Conservation (phyloP, 2,113 vertebrate genomes). For the Vidua chalybeata region DNA sequence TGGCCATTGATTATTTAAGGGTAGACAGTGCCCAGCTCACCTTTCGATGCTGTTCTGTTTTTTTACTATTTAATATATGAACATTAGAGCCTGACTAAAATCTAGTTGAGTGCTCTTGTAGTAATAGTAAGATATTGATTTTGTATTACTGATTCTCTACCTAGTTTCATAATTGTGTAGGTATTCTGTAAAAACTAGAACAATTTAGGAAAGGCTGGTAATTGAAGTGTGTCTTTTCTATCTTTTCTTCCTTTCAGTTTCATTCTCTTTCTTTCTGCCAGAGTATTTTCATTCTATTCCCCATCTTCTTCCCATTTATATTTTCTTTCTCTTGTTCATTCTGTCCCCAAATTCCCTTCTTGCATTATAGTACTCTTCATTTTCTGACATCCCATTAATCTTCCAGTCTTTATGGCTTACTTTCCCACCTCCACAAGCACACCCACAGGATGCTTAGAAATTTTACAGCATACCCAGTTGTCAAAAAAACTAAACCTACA, state of each 20-base stretch:
- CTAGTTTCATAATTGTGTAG: background rate
- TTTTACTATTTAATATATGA: background rate
- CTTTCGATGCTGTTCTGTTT: background rate
- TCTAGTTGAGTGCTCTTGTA: background rate
- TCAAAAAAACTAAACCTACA: conserved; percentile 48
- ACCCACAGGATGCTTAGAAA: conserved; percentile 56
- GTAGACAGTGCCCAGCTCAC: background rate
- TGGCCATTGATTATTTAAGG: background rate
- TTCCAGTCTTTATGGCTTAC: conserved; percentile 48
- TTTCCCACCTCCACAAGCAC: conserved; percentile 55
- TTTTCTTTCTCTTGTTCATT: conserved; percentile 37
- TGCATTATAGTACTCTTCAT: conserved; percentile 51
- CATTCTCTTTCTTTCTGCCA: background rate
- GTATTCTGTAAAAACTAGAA: background rate
- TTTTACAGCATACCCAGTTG: conserved; percentile 53
- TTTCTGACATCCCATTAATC: conserved; percentile 58
- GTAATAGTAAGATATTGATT: background rate
- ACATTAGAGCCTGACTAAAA: background rate
- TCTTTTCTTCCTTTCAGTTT: conserved; percentile 16
- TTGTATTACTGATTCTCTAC: background rate
- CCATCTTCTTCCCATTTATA: background rate
- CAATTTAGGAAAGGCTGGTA: background rate
- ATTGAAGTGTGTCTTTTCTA: background rate
- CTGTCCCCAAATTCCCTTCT: conserved; percentile 37
- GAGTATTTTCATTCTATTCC: background rate